phyloP scores from a whole-genome alignment of 1,140 invertebrate species.

The Pseudomyrmex concolor region DNA sequence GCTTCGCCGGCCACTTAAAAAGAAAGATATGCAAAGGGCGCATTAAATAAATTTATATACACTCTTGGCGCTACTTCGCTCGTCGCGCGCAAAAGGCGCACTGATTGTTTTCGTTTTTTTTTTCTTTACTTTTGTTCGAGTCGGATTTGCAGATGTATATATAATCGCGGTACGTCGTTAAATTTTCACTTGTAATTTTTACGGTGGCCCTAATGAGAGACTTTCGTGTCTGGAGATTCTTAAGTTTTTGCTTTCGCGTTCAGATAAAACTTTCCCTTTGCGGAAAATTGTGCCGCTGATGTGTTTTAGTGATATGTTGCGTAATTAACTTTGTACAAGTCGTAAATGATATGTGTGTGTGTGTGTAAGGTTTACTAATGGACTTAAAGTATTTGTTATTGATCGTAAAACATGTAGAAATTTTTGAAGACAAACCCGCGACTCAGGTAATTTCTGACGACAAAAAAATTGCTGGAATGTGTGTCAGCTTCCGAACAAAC shows the following conservation, averaged over 20 bases:
- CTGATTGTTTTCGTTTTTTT: slow-evolving; percentile 42
- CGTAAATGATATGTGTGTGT: background rate
- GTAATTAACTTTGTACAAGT: background rate
- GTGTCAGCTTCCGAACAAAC: background rate
- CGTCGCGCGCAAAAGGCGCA: slow-evolving; percentile 10
- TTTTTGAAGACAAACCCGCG: background rate
- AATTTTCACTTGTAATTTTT: slow-evolving; percentile 50
- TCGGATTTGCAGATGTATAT: background rate
- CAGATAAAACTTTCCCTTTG: background rate
- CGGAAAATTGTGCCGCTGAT: background rate
- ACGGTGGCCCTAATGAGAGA: slow-evolving; percentile 35
- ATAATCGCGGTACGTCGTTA: slow-evolving; percentile 11
- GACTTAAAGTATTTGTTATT: background rate
- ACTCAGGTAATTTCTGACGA: background rate
- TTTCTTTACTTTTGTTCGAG: background rate
- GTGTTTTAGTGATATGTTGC: background rate
- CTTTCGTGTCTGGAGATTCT: slow-evolving; percentile 27
- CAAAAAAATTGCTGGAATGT: background rate
- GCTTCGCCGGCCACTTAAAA: slow-evolving; percentile 40
- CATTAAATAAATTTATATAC: slow-evolving; percentile 58
- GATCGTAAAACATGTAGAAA: background rate
- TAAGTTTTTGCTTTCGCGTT: background rate
- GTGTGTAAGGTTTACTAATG: background rate
- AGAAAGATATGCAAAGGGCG: slow-evolving; percentile 55
- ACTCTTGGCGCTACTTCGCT: slow-evolving; percentile 4